Evolutionary conservation across 2,797 vertebrate species (phyloP).

Genomic region (Coendou prehensilis): DNA sequence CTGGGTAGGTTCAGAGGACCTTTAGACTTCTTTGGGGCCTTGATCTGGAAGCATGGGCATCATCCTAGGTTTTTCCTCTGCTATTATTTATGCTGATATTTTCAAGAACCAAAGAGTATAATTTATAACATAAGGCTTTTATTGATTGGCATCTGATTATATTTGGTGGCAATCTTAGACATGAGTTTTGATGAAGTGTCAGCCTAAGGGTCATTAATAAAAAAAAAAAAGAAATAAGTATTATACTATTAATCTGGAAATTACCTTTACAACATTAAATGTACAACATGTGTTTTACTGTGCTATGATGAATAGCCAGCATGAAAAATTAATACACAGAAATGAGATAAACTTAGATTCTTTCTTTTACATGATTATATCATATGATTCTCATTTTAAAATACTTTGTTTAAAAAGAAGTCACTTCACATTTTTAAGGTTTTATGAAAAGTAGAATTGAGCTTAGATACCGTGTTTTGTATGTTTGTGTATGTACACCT

Average conservation of each 20-base stretch:
- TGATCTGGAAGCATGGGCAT: background rate
- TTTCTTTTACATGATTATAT: slow-evolving; percentile 52
- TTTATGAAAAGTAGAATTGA: slow-evolving; percentile 33
- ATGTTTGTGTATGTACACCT: background rate
- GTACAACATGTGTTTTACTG: background rate
- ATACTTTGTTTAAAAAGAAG: slow-evolving; percentile 12
- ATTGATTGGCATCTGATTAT: slow-evolving; percentile 70
- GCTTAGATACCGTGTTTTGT: slow-evolving; percentile 19
- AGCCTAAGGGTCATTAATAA: slow-evolving; percentile 57
- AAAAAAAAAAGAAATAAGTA: slow-evolving; percentile 48
- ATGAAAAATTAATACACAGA: slow-evolving; percentile 45
- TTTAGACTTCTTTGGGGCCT: background rate
- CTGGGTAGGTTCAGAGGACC: background rate
- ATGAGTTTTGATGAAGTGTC: slow-evolving; percentile 69
- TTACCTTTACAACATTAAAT: slow-evolving; percentile 48
- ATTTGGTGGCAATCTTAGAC: slow-evolving; percentile 32
- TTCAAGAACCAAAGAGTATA: slow-evolving; percentile 59
- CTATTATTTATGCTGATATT: slow-evolving; percentile 48
- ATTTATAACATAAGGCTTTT: slow-evolving; percentile 51
- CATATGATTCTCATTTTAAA: slow-evolving; percentile 58
- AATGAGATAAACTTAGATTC: slow-evolving; percentile 40
- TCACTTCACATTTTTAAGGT: background rate
- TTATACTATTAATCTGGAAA: slow-evolving; percentile 56
- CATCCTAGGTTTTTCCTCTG: background rate
- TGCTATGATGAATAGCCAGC: background rate